Conservation (phyloP, 2,797 vertebrate genomes). For the Melanitta fusca region DNA sequence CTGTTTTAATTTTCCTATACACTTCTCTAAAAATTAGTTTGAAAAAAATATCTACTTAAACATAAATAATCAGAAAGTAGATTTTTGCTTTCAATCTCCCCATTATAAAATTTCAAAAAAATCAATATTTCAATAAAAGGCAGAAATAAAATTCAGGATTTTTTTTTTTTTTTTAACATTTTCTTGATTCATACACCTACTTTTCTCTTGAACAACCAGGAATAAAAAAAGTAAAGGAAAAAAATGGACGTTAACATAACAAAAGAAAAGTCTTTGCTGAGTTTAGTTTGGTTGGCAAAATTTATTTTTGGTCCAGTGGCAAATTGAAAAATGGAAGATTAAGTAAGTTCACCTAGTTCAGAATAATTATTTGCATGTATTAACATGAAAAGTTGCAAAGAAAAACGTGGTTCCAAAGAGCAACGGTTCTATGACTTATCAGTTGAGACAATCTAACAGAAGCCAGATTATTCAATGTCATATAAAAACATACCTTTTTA, state of each 20-base stretch:
- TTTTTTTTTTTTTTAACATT: neutral
- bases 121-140: slow-evolving; percentile 1
- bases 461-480: neutral
- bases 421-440: neutral
- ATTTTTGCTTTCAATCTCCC: neutral
- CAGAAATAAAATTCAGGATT: neutral
- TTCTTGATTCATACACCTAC: neutral
- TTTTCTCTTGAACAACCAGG: neutral
- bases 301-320: neutral
- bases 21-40: neutral
- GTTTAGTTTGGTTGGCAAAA: neutral
- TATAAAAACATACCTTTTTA: slow-evolving; percentile 89
- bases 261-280: neutral
- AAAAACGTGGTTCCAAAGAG: neutral
- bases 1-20: slow-evolving; percentile 26
- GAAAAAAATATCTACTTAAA: neutral
- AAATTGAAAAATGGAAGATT: neutral
- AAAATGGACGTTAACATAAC: neutral
- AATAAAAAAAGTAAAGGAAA: neutral
- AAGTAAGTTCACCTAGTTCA: neutral
- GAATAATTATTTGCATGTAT: neutral
- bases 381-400: neutral
- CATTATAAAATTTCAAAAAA: neutral
- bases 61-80: slow-evolving; percentile 6
- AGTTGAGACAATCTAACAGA: neutral